A percentile compares a stretch with the other conserved stretches of the same genome.
These are phyloP conservation scores for Urocynchramus pylzowi DNA, from an alignment of 2,113 vertebrate species.

Conservation along the genomic window DNA sequence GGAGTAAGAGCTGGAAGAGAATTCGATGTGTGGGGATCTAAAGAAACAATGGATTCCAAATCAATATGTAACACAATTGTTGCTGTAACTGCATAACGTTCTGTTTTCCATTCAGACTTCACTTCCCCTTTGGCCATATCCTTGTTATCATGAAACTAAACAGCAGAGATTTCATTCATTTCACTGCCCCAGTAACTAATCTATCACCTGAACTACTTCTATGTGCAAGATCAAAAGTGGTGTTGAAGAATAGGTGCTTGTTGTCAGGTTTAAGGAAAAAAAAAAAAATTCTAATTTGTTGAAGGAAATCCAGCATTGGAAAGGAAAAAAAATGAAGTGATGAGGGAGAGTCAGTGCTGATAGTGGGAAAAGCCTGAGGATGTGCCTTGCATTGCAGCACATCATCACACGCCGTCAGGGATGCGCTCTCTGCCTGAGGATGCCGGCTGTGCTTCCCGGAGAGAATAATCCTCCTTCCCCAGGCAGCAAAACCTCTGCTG, in stretches of 20 bases:
- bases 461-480: not conserved
- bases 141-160: not conserved
- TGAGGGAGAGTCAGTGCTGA: not conserved
- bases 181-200: not conserved
- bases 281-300: not conserved
- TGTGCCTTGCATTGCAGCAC: not conserved
- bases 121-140: not conserved
- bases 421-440: not conserved
- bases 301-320: not conserved
- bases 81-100: not conserved
- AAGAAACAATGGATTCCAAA: conserved; percentile 14
- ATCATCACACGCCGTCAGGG: fast-evolving
- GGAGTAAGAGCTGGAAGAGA: not conserved
- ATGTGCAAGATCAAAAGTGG: not conserved
- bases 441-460: not conserved
- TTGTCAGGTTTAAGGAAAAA: not conserved
- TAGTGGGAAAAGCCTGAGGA: not conserved
- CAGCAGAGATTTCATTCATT: conserved; percentile 3
- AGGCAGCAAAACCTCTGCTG: not conserved
- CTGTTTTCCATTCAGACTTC: not conserved
- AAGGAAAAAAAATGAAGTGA: not conserved
- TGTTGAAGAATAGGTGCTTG: not conserved
- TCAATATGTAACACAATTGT: conserved; percentile 2
- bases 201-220: not conserved
- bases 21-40: not conserved